These are phyloP conservation scores for Aurelia coerulea DNA, from an alignment of 30 jellyfish, hydroid and myxozoan genomes.

Conservation along the genomic window DNA sequence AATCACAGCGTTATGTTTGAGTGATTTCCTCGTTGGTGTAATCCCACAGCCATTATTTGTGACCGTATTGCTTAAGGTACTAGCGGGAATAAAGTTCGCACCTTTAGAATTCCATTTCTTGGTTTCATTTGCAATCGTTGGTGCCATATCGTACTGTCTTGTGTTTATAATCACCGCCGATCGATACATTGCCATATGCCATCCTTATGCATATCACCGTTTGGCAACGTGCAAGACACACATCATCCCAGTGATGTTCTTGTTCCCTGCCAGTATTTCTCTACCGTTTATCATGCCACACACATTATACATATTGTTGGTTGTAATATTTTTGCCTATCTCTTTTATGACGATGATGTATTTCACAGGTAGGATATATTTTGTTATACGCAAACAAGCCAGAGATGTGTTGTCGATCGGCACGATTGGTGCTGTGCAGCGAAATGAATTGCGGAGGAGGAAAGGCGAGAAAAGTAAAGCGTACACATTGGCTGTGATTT, in stretches of 20 bases:
- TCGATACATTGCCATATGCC: conserved; percentile 31
- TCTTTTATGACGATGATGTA: neutral
- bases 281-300: neutral
- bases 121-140: neutral
- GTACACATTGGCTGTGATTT: conserved; percentile 1
- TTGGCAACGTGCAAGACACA: neutral
- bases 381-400: conserved; percentile 3
- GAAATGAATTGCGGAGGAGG: neutral
- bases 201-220: conserved; percentile 19
- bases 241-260: neutral
- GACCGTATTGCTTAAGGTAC: neutral
- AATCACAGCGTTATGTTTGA: conserved; percentile 16
- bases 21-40: conserved; percentile 30
- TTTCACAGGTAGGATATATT: conserved; percentile 9
- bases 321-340: neutral
- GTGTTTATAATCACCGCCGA: conserved; percentile 25
- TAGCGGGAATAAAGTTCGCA: neutral
- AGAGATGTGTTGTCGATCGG: conserved; percentile 1
- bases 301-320: neutral
- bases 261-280: neutral
- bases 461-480: conserved; percentile 21
- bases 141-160: conserved; percentile 15
- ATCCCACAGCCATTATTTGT: conserved; percentile 11
- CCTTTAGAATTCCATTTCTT: neutral
- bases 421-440: conserved; percentile 1